These are phyloP conservation scores for Hippocampus kuda DNA, from an alignment of 2,797 vertebrate species.

Conservation along the genomic window DNA sequence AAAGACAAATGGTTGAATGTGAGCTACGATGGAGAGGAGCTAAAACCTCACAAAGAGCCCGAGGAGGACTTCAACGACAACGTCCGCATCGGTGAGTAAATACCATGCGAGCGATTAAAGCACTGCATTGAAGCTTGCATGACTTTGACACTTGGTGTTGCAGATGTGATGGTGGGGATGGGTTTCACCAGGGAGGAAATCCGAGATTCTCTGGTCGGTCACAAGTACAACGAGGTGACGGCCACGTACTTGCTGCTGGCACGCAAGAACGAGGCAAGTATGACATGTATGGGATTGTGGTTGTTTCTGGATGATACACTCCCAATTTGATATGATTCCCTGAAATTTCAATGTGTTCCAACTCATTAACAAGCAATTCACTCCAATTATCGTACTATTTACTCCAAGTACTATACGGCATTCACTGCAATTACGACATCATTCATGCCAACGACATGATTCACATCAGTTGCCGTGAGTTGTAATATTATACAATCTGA, in stretches of 20 bases:
- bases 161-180: slow-evolving; percentile 94
- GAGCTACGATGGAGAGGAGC: slow-evolving; percentile 75
- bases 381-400: too few species aligned
- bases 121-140: background rate
- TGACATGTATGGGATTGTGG: slow-evolving; percentile 10
- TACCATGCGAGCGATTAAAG: background rate
- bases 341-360: background rate
- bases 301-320: background rate
- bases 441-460: too few species aligned
- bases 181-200: slow-evolving; percentile 84
- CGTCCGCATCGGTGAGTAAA: slow-evolving; percentile 72
- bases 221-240: slow-evolving; percentile 88
- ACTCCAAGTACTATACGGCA: too few species aligned
- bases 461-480: too few species aligned
- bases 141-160: background rate
- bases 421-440: too few species aligned
- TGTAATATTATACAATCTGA: too few species aligned
- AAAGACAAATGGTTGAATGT: slow-evolving; percentile 93
- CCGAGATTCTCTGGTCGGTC: slow-evolving; percentile 75
- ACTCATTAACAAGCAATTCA: too few species aligned
- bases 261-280: slow-evolving; percentile 76
- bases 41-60: slow-evolving; percentile 80
- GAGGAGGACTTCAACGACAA: slow-evolving; percentile 76
- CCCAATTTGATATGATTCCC: background rate
- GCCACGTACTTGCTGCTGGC: slow-evolving; percentile 92